These are phyloP conservation scores for Etheostoma nigrum DNA, from an alignment of 2,797 vertebrate genomes.

Conservation along the genomic window DNA sequence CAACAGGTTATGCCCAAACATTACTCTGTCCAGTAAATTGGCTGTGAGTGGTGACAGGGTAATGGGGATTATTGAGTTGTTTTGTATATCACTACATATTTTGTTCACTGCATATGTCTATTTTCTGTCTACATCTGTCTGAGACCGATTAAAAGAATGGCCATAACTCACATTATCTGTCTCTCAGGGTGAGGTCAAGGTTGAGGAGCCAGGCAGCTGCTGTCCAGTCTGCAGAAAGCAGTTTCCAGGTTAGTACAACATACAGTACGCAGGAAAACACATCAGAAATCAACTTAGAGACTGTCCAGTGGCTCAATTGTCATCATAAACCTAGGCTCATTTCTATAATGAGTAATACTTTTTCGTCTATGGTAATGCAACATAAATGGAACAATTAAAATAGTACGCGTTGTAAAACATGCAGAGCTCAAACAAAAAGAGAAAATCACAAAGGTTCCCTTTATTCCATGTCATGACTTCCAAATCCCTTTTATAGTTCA, in stretches of 20 bases:
- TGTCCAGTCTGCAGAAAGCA: conserved; percentile 88
- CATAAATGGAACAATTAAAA: neutral
- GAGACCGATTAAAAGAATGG: neutral
- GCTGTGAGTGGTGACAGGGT: neutral
- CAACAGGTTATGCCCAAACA: neutral
- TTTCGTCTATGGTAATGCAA: neutral
- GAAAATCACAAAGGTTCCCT: neutral
- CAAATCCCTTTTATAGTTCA: conserved; percentile 24
- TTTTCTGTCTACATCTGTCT: neutral
- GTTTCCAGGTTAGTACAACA: conserved; percentile 78
- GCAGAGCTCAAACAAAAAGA: neutral
- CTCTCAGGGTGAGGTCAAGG: conserved; percentile 86
- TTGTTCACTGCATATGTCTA: neutral
- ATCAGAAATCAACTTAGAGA: neutral
- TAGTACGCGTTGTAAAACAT: neutral
- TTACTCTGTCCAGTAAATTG: neutral
- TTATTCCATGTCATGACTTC: neutral
- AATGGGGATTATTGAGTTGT: neutral
- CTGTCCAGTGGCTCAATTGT: neutral
- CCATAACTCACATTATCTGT: neutral
- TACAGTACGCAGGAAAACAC: neutral
- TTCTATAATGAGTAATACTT: neutral
- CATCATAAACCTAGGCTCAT: neutral
- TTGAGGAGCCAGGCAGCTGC: conserved; percentile 87
- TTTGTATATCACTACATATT: too few relatives aligned